These are phyloP conservation scores for Tangara arthus DNA, from an alignment of 2,797 vertebrate genomes.

Conservation along the genomic window DNA sequence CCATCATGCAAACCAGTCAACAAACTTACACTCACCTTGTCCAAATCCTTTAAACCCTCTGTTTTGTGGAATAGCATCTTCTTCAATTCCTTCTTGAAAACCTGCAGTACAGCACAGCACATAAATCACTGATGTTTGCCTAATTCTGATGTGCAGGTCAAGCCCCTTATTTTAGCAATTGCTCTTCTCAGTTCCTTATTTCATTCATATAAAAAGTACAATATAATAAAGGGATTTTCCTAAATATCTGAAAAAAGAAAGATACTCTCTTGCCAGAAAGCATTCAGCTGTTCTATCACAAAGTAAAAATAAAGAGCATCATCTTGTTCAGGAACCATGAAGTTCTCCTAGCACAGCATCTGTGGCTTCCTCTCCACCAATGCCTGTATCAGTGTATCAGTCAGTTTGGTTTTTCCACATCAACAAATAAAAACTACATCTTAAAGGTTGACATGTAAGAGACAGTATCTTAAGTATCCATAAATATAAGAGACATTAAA, in stretches of 20 bases:
- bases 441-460: background rate
- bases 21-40: background rate
- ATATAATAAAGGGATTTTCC: background rate
- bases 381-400: accelerated
- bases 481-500: background rate
- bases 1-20: background rate
- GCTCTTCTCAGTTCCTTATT: background rate
- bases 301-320: background rate
- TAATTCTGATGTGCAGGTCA: background rate
- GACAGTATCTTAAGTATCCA: background rate
- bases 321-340: background rate
- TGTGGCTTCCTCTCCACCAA: background rate
- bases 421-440: background rate
- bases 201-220: background rate
- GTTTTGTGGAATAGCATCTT: accelerated
- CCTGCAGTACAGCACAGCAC: background rate
- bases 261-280: background rate
- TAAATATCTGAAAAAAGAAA: background rate
- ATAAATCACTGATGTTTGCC: background rate
- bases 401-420: background rate
- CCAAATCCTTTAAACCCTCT: background rate
- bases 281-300: background rate
- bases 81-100: background rate
- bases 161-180: accelerated
- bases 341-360: background rate